Evolutionary conservation across 2,797 vertebrate species (phyloP), one percentile per base, ranked within the genome.

Genomic region (Anableps anableps): DNA sequence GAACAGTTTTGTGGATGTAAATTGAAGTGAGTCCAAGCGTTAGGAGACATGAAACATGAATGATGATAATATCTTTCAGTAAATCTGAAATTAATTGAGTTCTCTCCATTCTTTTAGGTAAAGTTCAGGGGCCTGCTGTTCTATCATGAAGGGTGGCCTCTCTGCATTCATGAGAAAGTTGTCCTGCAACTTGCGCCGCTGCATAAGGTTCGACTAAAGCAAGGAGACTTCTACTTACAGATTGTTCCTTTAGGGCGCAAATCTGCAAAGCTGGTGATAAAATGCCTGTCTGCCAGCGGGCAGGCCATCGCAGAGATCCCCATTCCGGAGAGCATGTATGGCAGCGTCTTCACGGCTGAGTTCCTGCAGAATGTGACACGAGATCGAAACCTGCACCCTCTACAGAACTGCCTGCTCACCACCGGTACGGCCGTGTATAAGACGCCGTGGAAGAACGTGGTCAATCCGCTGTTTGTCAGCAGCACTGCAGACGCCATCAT

Each of bases 161-260:
- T 97, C 80, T 97, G 96, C 88, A 90, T 97, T 86, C 95, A 96
- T 1, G 96, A 97, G 82, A 97, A 97, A 88, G 94, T 97, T 17
- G 88, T 97, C 79, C 91, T 97, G 80, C 96, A 97, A 89, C 93
- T 97, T 0, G 94, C 96, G 0, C 96, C 96, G 17, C 92, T 97
- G 85, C 96, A 96, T 82, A 96, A 96, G 89, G 96, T 96, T 21
- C 91, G 95, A 73, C 94, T 97, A 82, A 95, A 94, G 88, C 96
- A 96, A 58, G 96, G 96, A 53, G 96, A 97, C 91, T 97, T 97
- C 91, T 97, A 97, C 87, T 89, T 97, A 8, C 97, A 97, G 89
- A 90, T 97, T 21, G 95, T 96, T 14, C 96, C 95, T 14, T 86
- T 96, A 74, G 95, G 96, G 76, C 95, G 92, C 75, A 96, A 96